phyloP scores from a whole-genome alignment of 92 coral and sea anemone genomes.

The Zoanthus sociatus region DNA sequence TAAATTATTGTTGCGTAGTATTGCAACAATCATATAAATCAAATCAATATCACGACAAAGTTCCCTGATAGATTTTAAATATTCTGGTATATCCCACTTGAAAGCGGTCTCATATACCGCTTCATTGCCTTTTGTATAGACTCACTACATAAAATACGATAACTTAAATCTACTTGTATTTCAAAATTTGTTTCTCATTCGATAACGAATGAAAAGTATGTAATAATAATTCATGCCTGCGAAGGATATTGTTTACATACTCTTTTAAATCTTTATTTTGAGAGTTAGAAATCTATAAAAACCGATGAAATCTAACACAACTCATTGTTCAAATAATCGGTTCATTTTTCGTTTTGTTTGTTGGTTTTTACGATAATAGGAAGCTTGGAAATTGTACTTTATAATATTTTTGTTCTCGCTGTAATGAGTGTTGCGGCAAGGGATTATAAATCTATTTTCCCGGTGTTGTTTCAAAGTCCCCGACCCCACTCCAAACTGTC shows the following conservation, averaged over 20 bases:
- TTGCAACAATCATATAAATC: neutral
- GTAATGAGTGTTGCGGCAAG: neutral
- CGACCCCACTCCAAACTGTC: slow-evolving; percentile 43
- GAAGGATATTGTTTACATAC: slow-evolving; percentile 14
- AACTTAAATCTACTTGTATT: no score
- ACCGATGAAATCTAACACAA: neutral
- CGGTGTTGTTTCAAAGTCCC: slow-evolving; percentile 28
- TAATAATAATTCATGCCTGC: neutral
- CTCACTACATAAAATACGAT: no score
- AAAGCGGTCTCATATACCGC: no score
- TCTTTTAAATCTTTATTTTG: neutral
- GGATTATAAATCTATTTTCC: slow-evolving; percentile 18
- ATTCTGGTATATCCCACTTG: no score
- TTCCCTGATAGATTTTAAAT: no score
- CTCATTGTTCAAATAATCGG: neutral
- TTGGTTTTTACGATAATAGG: neutral
- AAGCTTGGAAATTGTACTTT: neutral
- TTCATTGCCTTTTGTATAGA: no score
- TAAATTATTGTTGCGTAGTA: neutral
- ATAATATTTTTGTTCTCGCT: neutral
- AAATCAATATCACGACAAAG: no score
- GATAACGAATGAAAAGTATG: neutral
- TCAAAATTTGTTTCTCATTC: neutral
- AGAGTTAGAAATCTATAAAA: neutral
- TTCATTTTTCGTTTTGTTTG: neutral